These are phyloP conservation scores for Aspidiotus destructor DNA, from an alignment of 2,888 invertebrate genomes.

Conservation along the genomic window DNA sequence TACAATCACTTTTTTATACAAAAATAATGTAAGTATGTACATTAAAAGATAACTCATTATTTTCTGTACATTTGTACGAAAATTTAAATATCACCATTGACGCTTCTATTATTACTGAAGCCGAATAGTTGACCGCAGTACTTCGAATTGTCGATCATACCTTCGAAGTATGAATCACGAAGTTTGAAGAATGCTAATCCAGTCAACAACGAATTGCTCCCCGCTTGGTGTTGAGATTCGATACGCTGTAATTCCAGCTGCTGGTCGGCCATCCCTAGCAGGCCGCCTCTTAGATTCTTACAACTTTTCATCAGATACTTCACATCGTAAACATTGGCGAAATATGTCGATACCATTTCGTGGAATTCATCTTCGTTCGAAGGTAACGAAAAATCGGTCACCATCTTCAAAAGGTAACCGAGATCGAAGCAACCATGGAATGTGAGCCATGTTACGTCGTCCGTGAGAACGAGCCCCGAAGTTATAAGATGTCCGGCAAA, in stretches of 20 bases:
- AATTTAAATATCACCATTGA: constrained; percentile 6
- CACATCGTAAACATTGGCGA: constrained; percentile 96
- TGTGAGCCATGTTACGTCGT: constrained; percentile 95
- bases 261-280: constrained; percentile 95
- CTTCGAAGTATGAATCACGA: constrained; percentile 98
- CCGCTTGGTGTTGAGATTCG: constrained; percentile 96
- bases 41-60: no score
- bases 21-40: no score
- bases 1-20: no score
- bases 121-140: constrained; percentile 80
- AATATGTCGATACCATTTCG: constrained; percentile 83
- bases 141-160: constrained; percentile 95
- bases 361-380: constrained; percentile 94
- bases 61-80: no score
- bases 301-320: constrained; percentile 99
- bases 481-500: constrained; percentile 97
- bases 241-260: constrained; percentile 80
- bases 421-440: constrained; percentile 99
- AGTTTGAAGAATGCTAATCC: constrained; percentile 99
- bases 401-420: constrained; percentile 88
- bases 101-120: constrained; percentile 30
- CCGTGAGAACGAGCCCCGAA: constrained; percentile 89
- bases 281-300: constrained; percentile 94
- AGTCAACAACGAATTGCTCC: constrained; percentile 93
- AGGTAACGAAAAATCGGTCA: constrained; percentile 83